Evolutionary conservation across 92 coral and sea anemone species (phyloP).

Genomic region (Palythoa caribaeorum): DNA sequence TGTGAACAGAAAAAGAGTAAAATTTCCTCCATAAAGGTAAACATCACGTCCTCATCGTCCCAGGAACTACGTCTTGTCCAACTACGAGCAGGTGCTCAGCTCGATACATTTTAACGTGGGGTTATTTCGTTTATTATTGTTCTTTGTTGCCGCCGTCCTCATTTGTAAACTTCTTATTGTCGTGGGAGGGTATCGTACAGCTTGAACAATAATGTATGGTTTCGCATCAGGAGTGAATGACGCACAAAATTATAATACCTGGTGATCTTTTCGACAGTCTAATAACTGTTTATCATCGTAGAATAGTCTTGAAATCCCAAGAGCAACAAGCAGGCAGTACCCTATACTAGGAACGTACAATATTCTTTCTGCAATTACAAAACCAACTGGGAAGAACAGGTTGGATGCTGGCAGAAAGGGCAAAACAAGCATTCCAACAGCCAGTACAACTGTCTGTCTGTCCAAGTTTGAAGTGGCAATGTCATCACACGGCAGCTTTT

Average conservation of each 20-base stretch:
- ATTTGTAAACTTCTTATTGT: too few species aligned
- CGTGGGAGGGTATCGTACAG: too few species aligned
- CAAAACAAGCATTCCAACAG: constrained; percentile 59
- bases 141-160: too few species aligned
- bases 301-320: constrained; percentile 70
- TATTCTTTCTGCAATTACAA: constrained; percentile 82
- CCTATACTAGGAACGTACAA: constrained; percentile 90
- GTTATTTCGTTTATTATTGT: too few species aligned
- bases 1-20: too few species aligned
- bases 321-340: constrained; percentile 60
- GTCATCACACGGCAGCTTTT: not conserved
- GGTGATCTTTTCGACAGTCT: not conserved
- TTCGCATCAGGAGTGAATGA: too few species aligned
- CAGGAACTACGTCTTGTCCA: too few species aligned
- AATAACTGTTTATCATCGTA: not conserved
- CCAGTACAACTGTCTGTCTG: constrained; percentile 60
- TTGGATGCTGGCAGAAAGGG: constrained; percentile 87
- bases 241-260: not conserved
- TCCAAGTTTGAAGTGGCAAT: constrained; percentile 24
- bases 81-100: too few species aligned
- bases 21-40: too few species aligned
- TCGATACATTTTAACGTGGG: too few species aligned
- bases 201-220: too few species aligned
- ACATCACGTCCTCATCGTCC: too few species aligned
- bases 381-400: constrained; percentile 82